These are phyloP conservation scores for Pipistrellus pygmaeus DNA, from an alignment of 2,797 vertebrate genomes.

Conservation along the genomic window DNA sequence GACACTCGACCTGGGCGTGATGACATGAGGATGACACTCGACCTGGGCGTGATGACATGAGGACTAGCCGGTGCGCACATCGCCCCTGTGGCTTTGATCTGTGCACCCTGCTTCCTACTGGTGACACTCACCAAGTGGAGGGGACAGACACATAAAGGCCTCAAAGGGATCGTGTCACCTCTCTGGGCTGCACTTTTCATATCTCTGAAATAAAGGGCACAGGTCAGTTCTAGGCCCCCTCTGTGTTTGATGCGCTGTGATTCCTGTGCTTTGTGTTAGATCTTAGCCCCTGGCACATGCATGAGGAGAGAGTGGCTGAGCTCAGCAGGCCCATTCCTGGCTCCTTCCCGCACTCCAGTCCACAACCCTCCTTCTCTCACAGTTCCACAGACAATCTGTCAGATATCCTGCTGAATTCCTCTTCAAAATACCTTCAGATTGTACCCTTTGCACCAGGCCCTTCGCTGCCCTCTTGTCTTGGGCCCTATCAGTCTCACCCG, in stretches of 20 bases:
- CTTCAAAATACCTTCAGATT: background rate
- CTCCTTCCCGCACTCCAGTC: background rate
- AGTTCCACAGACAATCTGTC: background rate
- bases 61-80: rapidly evolving
- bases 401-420: background rate
- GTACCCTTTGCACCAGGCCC: background rate
- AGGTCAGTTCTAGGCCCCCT: background rate
- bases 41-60: no score
- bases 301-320: background rate
- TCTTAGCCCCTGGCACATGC: background rate
- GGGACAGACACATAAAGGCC: background rate
- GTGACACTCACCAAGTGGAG: background rate
- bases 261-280: background rate
- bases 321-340: no score
- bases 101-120: no score
- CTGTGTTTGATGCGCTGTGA: background rate
- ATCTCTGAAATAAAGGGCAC: background rate
- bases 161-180: background rate
- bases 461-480: background rate
- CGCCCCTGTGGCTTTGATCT: background rate
- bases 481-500: background rate
- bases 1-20: background rate
- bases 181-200: background rate
- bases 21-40: background rate
- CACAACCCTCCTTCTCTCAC: background rate